These are phyloP conservation scores for Plebejus melissa DNA, from an alignment of 2,888 invertebrate species.

Conservation along the genomic window DNA sequence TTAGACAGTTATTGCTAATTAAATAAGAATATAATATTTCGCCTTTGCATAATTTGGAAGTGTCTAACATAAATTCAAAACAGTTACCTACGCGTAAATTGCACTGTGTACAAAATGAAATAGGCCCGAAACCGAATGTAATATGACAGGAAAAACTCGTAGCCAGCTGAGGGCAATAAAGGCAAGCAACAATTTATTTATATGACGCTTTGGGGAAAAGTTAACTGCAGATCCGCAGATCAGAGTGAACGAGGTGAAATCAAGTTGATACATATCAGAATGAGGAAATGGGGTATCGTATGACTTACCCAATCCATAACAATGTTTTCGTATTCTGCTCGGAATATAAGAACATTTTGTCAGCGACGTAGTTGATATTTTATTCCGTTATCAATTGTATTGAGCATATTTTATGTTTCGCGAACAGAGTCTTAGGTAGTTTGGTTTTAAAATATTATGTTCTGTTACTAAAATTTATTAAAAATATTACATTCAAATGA, in stretches of 20 bases:
- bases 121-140: constrained; percentile 56
- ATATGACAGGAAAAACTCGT: constrained; percentile 67
- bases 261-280: constrained; percentile 68
- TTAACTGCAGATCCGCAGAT: constrained; percentile 63
- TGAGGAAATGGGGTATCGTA: constrained; percentile 37
- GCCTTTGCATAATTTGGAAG: no score
- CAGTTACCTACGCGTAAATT: neutral
- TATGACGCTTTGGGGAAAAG: constrained; percentile 76
- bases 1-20: no score
- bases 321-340: constrained; percentile 42
- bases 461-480: no score
- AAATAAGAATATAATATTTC: no score
- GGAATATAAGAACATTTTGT: neutral
- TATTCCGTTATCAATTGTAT: neutral
- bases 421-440: neutral
- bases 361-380: neutral
- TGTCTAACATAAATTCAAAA: neutral
- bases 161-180: constrained; percentile 72
- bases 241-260: constrained; percentile 66
- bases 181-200: constrained; percentile 78
- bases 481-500: no score
- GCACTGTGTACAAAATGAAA: neutral
- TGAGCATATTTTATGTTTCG: neutral
- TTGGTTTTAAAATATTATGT: neutral
- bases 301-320: constrained; percentile 37